Evolutionary conservation across 2,888 invertebrate genomes (phyloP), one percentile per base, ranked within the genome.

Genomic region (Abscondita cerata): DNA sequence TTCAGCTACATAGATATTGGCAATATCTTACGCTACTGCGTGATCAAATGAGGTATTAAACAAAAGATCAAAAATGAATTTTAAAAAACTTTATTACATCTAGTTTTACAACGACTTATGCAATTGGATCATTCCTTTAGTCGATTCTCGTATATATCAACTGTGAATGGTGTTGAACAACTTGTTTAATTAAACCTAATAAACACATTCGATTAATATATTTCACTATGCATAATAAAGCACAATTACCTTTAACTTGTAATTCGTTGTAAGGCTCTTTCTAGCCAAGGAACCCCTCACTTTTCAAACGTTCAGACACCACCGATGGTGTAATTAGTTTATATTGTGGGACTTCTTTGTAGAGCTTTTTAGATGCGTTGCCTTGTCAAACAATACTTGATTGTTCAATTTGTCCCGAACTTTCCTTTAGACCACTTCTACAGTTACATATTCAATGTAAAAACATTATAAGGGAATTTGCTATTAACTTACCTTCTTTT

Each of bases 381-480:
- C 89, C 82, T 97, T 95, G 81, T 99, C 99, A 80, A 99, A 99
- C 75, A 99, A 83, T 51, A 99, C 97, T 81, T 97, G 92, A 83
- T 99, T 99, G 89, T 98, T 98, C 78, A 99, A 87, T 89, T 99
- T 99, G 83, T 99, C 99, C 80, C 99, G 92, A 72, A 98, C 97
- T 90, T 99, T 91, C 99, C 99, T 86, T 99, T 99, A n/a, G n/a
- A n/a, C n/a, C n/a, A n/a, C n/a, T n/a, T n/a, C n/a, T n/a, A n/a
- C n/a, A n/a, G n/a, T n/a, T n/a, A n/a, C n/a, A n/a, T n/a, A n/a
- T n/a, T n/a, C n/a, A n/a, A n/a, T n/a, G n/a, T n/a, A n/a, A n/a
- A n/a, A n/a, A n/a, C n/a, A n/a, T n/a, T n/a, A n/a, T n/a, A n/a
- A n/a, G n/a, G n/a, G n/a, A n/a, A n/a, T n/a, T n/a, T n/a, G 34